These are phyloP conservation scores for Daphoenositta chrysoptera DNA, from an alignment of 2,113 vertebrate genomes.

Conservation along the genomic window DNA sequence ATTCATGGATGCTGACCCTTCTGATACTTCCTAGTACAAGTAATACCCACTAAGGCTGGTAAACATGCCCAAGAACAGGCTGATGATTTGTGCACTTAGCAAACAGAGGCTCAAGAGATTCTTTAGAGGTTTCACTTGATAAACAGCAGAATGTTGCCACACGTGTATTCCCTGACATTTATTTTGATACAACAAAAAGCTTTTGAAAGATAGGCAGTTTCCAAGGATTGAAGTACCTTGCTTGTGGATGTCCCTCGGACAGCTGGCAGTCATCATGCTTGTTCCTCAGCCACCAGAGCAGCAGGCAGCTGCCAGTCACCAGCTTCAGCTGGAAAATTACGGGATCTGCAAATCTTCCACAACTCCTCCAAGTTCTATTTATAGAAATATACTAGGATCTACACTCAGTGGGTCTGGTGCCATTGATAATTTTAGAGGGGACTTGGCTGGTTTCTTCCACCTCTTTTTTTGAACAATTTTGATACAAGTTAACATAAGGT, in stretches of 20 bases:
- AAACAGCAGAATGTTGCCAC: background rate
- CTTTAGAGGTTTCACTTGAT: slow-evolving; percentile 49
- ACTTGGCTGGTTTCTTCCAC: slow-evolving; percentile 46
- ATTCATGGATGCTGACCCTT: background rate
- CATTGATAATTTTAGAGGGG: slow-evolving; percentile 65
- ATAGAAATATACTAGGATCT: slow-evolving; percentile 58
- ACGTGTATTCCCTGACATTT: background rate
- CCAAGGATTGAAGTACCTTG: background rate
- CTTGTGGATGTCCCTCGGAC: background rate
- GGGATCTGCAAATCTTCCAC: slow-evolving; percentile 5
- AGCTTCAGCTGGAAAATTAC: slow-evolving; percentile 54
- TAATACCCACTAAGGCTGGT: background rate
- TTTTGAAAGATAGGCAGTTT: slow-evolving; percentile 25
- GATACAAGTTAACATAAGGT: slow-evolving; percentile 35
- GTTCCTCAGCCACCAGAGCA: background rate
- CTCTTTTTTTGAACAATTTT: slow-evolving; percentile 57
- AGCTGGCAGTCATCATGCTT: background rate
- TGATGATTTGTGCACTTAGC: slow-evolving; percentile 29
- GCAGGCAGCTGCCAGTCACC: background rate
- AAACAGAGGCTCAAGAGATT: slow-evolving; percentile 29
- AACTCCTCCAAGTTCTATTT: slow-evolving; percentile 20
- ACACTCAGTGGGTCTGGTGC: slow-evolving; percentile 39
- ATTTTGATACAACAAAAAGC: slow-evolving; percentile 21
- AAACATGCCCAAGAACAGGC: background rate
- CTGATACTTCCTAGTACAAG: background rate